Percentiles rank a stretch among this genome's conserved stretches.
Conservation (phyloP, 2,113 vertebrate species). For the Aspidoscelis tigris region DNA sequence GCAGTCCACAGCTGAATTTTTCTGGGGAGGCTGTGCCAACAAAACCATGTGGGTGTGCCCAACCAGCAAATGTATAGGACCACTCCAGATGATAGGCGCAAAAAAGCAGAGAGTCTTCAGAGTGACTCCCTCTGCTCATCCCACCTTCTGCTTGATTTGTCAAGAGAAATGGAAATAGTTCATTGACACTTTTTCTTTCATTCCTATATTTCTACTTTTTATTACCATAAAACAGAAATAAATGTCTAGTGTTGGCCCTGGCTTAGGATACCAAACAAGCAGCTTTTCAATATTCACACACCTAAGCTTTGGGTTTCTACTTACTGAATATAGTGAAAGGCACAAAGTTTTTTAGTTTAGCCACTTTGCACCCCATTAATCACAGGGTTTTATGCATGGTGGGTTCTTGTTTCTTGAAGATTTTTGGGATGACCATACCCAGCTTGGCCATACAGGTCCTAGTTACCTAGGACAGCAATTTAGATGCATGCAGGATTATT, state of each 20-base stretch:
- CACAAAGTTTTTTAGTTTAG: background rate
- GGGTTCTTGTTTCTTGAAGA: background rate
- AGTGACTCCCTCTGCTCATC: background rate
- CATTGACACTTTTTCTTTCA: background rate
- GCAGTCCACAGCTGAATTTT: no score
- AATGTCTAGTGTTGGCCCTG: background rate
- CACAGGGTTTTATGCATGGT: background rate
- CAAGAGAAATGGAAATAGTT: background rate
- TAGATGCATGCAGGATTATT: background rate
- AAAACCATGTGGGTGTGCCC: no score
- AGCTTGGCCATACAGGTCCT: no score
- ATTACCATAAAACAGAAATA: background rate
- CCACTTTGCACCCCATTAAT: background rate
- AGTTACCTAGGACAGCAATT: no score
- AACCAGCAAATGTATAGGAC: no score
- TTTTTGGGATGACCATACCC: no score
- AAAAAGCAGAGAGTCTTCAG: background rate
- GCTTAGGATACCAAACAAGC: background rate
- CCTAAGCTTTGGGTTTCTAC: conserved; percentile 10
- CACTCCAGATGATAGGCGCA: background rate
- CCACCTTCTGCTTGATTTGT: background rate
- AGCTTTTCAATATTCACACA: background rate
- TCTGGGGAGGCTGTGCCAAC: no score
- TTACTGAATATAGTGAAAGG: background rate
- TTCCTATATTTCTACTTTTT: background rate